Evolutionary conservation across 2,113 vertebrate species (phyloP).

Genomic region (Datnioides undecimradiatus): DNA sequence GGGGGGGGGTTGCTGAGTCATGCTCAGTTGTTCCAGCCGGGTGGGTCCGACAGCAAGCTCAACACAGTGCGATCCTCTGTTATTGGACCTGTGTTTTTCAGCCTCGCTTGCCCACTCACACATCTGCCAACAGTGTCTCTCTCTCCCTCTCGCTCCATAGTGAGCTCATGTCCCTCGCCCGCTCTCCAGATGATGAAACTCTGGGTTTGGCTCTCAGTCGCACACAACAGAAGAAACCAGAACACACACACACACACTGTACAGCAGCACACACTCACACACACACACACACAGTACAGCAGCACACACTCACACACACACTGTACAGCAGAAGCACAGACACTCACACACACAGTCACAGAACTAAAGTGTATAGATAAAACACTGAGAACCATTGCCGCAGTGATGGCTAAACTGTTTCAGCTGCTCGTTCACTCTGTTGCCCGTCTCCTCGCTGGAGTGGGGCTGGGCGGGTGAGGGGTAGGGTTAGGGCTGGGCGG

Average conservation of each 20-base stretch:
- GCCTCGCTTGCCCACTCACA: constrained; percentile 10
- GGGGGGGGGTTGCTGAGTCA: constrained; percentile 36
- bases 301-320: no score
- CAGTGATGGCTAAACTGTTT: no score
- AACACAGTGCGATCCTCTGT: no score
- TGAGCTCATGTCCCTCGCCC: constrained; percentile 66
- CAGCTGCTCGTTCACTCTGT: no score
- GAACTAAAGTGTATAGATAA: no score
- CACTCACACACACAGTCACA: no score
- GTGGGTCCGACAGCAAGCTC: background rate
- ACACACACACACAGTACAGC: no score
- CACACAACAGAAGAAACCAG: constrained; percentile 7
- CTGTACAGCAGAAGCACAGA: no score
- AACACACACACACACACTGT: no score
- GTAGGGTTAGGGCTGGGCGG: constrained; percentile 3
- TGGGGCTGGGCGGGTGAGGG: constrained; percentile 42
- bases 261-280: no score
- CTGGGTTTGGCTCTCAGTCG: constrained; percentile 26
- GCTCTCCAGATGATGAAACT: constrained; percentile 58
- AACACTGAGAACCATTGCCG: no score
- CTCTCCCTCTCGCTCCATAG: background rate
- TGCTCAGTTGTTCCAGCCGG: background rate
- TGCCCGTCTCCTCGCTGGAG: no score
- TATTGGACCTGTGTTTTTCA: background rate
- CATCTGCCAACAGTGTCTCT: background rate